Evolutionary conservation across 2,888 invertebrate species (phyloP).

Genomic region (Lepidocyrtinus sp.): DNA sequence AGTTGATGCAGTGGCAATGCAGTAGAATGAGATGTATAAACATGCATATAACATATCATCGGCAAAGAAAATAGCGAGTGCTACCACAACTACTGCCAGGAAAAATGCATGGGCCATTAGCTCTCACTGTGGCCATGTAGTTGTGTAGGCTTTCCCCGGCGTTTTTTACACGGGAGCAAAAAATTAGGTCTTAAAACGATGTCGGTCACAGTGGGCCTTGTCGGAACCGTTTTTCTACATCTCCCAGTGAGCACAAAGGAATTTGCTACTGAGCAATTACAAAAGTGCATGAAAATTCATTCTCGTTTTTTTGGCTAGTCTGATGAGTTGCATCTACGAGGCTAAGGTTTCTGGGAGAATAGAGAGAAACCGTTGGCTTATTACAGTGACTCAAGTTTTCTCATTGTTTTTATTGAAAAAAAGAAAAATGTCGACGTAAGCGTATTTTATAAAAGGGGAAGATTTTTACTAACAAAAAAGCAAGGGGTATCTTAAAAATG

Average conservation of each 20-base stretch:
- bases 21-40: conserved; percentile 12
- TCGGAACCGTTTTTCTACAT: conserved; percentile 2
- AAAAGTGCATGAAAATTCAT: conserved; percentile 36
- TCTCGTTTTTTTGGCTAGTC: neutral
- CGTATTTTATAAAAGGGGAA: neutral
- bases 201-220: conserved; percentile 25
- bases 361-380: neutral
- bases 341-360: neutral
- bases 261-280: conserved; percentile 32
- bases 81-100: conserved; percentile 26
- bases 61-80: neutral
- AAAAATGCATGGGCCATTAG: conserved; percentile 52
- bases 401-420: neutral
- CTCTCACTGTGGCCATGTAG: conserved; percentile 25
- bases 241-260: neutral
- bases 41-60: conserved; percentile 18
- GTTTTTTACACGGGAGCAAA: neutral
- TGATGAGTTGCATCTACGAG: neutral
- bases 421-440: neutral
- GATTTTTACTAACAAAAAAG: neutral
- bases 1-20: conserved; percentile 18
- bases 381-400: too few relatives aligned
- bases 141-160: conserved; percentile 3
- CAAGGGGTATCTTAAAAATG: too few relatives aligned
- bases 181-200: conserved; percentile 21